These are phyloP conservation scores for Seriola rivoliana DNA, from an alignment of 2,113 vertebrate genomes.

Conservation along the genomic window DNA sequence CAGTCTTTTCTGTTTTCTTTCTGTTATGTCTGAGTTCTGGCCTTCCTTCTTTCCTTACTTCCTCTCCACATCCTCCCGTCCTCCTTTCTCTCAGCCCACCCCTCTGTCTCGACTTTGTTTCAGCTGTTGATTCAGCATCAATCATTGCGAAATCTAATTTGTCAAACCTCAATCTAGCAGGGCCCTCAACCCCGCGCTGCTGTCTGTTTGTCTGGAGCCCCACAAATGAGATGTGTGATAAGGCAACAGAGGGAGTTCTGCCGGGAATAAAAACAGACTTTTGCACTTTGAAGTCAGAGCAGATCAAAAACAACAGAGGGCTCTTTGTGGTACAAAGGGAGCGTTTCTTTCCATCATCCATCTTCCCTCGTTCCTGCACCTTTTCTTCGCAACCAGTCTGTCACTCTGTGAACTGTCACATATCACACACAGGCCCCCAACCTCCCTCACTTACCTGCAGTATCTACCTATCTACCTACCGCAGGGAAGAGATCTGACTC, in stretches of 20 bases:
- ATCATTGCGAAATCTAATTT: constrained; percentile 80
- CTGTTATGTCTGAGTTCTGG: constrained; percentile 5
- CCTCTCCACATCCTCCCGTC: constrained; percentile 23
- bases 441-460: constrained; percentile 47
- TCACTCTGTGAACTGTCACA: constrained; percentile 69
- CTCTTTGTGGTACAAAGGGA: constrained; percentile 79
- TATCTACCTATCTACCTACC: constrained; percentile 36
- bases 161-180: constrained; percentile 69
- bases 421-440: constrained; percentile 47
- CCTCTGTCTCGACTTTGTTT: constrained; percentile 58
- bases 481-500: constrained; percentile 42
- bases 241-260: constrained; percentile 74
- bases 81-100: constrained; percentile 26
- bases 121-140: constrained; percentile 77
- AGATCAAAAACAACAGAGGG: constrained; percentile 80
- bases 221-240: constrained; percentile 82
- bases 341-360: constrained; percentile 71
- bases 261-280: constrained; percentile 78
- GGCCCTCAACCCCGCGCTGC: constrained; percentile 67
- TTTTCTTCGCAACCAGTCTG: constrained; percentile 66
- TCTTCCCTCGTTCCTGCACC: constrained; percentile 64
- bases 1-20: constrained; percentile 8
- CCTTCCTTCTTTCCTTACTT: constrained; percentile 6
- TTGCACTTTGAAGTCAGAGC: constrained; percentile 79
- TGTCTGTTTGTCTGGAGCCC: constrained; percentile 77